Evolutionary conservation across 2,113 vertebrate genomes (phyloP).

Genomic region (Elephantulus edwardii): DNA sequence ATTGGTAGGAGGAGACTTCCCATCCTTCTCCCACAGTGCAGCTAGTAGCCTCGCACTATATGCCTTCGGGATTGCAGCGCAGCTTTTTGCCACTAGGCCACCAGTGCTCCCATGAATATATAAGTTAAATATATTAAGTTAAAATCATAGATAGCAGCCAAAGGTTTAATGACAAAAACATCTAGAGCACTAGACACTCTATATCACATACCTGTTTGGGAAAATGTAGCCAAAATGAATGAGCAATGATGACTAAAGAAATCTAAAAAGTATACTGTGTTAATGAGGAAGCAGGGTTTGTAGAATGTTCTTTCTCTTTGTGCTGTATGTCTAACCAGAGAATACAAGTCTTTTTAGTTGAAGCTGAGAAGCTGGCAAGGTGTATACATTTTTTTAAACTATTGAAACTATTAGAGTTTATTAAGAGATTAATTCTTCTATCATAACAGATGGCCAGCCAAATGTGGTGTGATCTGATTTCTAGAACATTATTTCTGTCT

Average conservation of each 20-base stretch:
- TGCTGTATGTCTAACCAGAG: neutral
- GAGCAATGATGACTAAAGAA: neutral
- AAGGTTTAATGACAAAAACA: neutral
- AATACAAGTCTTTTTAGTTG: neutral
- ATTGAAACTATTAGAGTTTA: slow-evolving; percentile 38
- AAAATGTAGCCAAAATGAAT: neutral
- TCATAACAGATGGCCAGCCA: neutral
- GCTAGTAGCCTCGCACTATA: too few species aligned
- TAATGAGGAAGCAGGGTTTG: neutral
- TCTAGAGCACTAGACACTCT: neutral
- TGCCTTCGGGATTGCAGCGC: too few species aligned
- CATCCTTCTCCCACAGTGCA: too few species aligned
- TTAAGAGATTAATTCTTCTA: slow-evolving; percentile 51
- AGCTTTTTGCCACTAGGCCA: too few species aligned
- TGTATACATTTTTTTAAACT: neutral
- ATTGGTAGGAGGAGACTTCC: too few species aligned
- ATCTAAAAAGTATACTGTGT: neutral
- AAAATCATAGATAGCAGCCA: neutral
- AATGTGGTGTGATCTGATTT: neutral
- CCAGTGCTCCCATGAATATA: too few species aligned
- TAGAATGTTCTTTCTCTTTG: rapidly evolving
- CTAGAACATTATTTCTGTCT: slow-evolving; percentile 21
- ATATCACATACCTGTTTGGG: neutral
- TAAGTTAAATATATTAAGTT: neutral
- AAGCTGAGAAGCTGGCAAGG: slow-evolving; percentile 12